Evolutionary conservation across 2,113 vertebrate genomes (phyloP).

Genomic region (Oplegnathus fasciatus): DNA sequence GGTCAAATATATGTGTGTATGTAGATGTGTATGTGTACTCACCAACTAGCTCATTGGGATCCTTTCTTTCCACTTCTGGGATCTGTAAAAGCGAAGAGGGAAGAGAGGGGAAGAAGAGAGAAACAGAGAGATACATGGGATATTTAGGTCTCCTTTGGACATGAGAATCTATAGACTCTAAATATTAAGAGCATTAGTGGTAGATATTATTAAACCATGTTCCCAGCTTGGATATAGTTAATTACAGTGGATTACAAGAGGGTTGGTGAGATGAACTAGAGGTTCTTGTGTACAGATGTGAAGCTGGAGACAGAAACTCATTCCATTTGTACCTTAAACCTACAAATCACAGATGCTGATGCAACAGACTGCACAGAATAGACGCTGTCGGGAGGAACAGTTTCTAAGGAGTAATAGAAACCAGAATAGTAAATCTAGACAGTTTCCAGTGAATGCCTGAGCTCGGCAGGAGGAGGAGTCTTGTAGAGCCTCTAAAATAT

Average conservation of each 20-base stretch:
- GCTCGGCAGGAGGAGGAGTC: slow-evolving; percentile 33
- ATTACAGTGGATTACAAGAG: background rate
- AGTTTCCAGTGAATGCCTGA: slow-evolving; percentile 39
- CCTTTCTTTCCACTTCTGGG: slow-evolving; percentile 89
- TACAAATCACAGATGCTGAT: slow-evolving; percentile 47
- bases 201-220: background rate
- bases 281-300: background rate
- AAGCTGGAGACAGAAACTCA: background rate
- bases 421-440: slow-evolving; percentile 36
- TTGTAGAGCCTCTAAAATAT: slow-evolving; percentile 60
- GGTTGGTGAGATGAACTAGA: background rate
- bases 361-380: slow-evolving; percentile 5
- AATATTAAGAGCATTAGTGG: background rate
- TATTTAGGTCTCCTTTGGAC: slow-evolving; percentile 32
- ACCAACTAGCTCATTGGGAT: slow-evolving; percentile 98
- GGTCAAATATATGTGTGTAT: background rate
- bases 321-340: slow-evolving; percentile 34
- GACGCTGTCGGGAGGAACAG: background rate
- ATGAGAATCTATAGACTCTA: slow-evolving; percentile 7
- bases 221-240: background rate
- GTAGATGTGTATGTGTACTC: slow-evolving; percentile 72
- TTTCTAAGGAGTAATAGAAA: slow-evolving; percentile 31
- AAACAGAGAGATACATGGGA: slow-evolving; percentile 10
- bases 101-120: slow-evolving; percentile 8
- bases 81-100: slow-evolving; percentile 78